phyloP scores from a whole-genome alignment of 2,797 vertebrate species.

The Lepus oiostolus region DNA sequence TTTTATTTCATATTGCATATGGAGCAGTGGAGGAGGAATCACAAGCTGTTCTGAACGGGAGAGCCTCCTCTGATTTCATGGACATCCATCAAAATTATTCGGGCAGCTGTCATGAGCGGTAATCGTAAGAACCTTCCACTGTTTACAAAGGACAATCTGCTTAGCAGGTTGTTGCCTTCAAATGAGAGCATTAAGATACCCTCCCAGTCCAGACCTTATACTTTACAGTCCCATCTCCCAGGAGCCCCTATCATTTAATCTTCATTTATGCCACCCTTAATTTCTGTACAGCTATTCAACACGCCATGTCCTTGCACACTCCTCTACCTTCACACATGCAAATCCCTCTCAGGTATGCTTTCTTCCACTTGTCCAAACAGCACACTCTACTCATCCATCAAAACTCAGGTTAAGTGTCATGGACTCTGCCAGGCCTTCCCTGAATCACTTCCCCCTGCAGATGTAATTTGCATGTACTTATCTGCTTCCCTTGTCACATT shows the following conservation, averaged over 20 bases:
- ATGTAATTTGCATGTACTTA: not conserved
- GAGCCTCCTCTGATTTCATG: not conserved
- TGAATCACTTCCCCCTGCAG: not conserved
- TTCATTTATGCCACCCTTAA: not conserved
- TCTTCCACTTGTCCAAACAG: not conserved
- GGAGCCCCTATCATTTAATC: not conserved
- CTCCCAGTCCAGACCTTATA: not conserved
- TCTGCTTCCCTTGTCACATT: not conserved
- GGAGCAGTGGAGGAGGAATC: not conserved
- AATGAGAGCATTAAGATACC: too few species aligned
- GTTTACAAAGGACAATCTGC: not conserved
- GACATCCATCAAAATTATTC: not conserved
- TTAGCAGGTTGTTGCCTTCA: not conserved
- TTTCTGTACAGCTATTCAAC: not conserved
- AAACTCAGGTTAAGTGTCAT: not conserved
- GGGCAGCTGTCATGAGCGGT: accelerated
- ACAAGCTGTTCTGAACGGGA: not conserved
- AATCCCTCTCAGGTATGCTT: not conserved
- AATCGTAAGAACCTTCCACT: not conserved
- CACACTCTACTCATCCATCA: not conserved
- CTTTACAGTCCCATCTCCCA: not conserved
- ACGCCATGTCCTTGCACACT: not conserved
- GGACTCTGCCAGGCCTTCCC: not conserved
- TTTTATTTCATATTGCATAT: not conserved
- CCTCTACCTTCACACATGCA: not conserved